Conservation (phyloP, 2,113 vertebrate genomes). For the Bambusicola thoracicus region DNA sequence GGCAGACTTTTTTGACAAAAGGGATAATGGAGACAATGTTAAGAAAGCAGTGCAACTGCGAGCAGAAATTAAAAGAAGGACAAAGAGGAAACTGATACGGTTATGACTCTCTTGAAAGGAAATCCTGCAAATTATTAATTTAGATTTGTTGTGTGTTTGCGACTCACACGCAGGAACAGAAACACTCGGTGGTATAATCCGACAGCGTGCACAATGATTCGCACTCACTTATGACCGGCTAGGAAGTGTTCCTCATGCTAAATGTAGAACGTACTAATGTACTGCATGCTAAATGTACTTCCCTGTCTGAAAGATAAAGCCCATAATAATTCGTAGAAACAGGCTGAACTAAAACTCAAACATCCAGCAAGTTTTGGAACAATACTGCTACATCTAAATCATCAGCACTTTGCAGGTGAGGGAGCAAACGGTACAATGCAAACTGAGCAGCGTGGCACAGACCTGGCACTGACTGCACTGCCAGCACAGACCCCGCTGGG, state of each 20-base stretch:
- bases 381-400: background rate
- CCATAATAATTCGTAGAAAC: background rate
- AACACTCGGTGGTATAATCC: background rate
- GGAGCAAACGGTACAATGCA: background rate
- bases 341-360: background rate
- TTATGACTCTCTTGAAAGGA: background rate
- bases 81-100: background rate
- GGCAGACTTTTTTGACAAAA: background rate
- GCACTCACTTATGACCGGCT: background rate
- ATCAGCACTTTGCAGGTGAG: background rate
- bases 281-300: background rate
- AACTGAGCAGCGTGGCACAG: accelerated
- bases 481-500: accelerated
- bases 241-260: background rate
- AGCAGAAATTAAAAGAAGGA: background rate
- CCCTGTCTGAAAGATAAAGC: background rate
- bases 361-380: background rate
- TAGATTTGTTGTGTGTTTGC: background rate
- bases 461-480: accelerated
- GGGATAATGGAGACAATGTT: background rate
- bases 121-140: background rate
- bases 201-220: background rate
- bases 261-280: background rate
- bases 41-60: accelerated
- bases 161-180: background rate